A percentile compares a stretch with the other conserved stretches of the same genome.
Conservation (phyloP, 2,797 vertebrate genomes). For the Hemibagrus guttatus region DNA sequence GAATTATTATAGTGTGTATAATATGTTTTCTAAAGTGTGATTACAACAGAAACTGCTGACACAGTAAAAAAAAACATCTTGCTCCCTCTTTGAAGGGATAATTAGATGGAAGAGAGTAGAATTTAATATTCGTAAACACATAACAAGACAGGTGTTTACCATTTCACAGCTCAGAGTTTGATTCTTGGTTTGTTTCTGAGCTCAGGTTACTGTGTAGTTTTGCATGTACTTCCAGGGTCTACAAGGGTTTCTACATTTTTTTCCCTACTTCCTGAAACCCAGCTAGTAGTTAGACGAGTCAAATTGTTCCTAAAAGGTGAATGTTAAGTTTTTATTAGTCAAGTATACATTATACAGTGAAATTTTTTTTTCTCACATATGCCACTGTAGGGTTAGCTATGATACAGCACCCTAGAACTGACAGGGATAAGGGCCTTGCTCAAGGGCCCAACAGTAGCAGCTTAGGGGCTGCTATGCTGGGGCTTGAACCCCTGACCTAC, state of each 20-base stretch:
- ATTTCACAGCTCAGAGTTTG: background rate
- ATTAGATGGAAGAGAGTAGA: background rate
- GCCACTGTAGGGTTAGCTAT: no score
- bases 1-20: constrained; percentile 53
- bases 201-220: background rate
- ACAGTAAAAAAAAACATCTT: constrained; percentile 34
- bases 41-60: constrained; percentile 67
- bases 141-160: background rate
- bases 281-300: background rate
- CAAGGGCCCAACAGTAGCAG: no score
- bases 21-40: constrained; percentile 53
- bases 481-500: no score
- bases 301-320: background rate
- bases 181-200: background rate
- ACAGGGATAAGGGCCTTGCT: no score
- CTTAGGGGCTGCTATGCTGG: no score
- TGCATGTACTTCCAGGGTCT: background rate
- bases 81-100: constrained; percentile 38
- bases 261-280: background rate
- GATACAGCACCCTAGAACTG: no score
- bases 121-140: background rate
- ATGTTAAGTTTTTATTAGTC: no score
- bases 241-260: background rate
- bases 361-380: no score
- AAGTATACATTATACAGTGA: no score